phyloP scores from a whole-genome alignment of 2,888 invertebrate genomes.

The Cephus pygmeus region DNA sequence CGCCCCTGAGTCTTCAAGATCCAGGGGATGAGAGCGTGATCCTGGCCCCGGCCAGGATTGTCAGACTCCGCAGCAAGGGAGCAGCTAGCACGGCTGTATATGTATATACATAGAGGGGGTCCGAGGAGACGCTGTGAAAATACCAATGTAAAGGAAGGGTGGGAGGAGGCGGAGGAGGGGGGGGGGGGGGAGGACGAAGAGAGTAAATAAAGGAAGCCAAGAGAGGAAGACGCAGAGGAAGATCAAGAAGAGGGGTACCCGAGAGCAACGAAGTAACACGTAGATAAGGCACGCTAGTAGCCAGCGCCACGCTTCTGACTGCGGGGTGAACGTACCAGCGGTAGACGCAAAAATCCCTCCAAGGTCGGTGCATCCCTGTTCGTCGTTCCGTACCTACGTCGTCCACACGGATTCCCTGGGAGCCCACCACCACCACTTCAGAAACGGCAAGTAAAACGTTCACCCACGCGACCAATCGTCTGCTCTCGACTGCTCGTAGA shows the following conservation, averaged over 20 bases:
- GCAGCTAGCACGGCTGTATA: background rate
- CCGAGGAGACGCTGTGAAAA: conserved; percentile 8
- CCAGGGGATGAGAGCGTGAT: background rate
- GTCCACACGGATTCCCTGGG: conserved; percentile 18
- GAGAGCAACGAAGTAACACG: conserved; percentile 24
- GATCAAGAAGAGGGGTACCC: conserved; percentile 31
- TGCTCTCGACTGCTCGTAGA: background rate
- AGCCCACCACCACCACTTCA: conserved; percentile 26
- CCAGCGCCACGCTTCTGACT: conserved; percentile 30
- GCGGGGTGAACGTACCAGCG: conserved; percentile 60
- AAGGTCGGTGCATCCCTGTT: conserved; percentile 64
- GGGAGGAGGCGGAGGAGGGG: conserved; percentile 16
- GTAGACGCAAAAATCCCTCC: conserved; percentile 66
- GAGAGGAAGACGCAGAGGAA: conserved; percentile 18
- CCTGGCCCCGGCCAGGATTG: background rate
- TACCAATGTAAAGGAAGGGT: conserved; percentile 15
- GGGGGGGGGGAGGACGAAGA: conserved; percentile 21
- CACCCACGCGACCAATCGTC: conserved; percentile 53
- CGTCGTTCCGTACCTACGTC: conserved; percentile 30
- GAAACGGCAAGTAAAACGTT: conserved; percentile 27
- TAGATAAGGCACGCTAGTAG: conserved; percentile 19
- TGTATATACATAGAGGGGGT: background rate
- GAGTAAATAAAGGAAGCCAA: conserved; percentile 28
- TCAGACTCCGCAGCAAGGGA: background rate
- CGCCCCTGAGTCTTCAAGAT: conserved; percentile 9